Percentiles rank a stretch among this genome's conserved stretches.
Evolutionary conservation across 2,113 vertebrate species (phyloP).

Genomic region (Macquaria australasica): DNA sequence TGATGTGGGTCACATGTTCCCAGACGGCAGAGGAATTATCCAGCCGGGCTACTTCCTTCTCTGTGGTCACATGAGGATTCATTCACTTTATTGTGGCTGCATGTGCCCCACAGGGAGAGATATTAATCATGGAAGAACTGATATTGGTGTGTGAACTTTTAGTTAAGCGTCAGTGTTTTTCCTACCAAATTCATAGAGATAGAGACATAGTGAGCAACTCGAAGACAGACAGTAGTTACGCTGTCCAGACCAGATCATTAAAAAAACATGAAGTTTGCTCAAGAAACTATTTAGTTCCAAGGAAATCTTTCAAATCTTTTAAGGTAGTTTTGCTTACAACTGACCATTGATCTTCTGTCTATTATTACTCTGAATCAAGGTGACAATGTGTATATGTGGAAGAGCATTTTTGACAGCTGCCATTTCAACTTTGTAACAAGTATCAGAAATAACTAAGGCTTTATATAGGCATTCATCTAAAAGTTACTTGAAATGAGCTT

Average conservation of each 20-base stretch:
- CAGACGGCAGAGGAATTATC: slow-evolving; percentile 57
- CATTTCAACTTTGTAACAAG: neutral
- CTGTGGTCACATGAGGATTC: slow-evolving; percentile 75
- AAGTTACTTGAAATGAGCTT: slow-evolving; percentile 13
- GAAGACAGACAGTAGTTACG: neutral
- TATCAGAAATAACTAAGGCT: slow-evolving; percentile 19
- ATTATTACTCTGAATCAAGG: neutral
- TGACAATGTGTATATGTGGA: neutral
- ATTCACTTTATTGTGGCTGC: slow-evolving; percentile 59
- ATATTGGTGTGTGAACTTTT: slow-evolving; percentile 1
- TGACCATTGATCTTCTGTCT: neutral
- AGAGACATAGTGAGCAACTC: neutral
- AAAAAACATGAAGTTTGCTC: neutral
- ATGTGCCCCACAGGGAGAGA: slow-evolving; percentile 27
- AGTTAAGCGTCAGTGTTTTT: neutral
- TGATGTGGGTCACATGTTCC: slow-evolving; percentile 74
- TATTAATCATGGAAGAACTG: slow-evolving; percentile 56
- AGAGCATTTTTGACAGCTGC: neutral
- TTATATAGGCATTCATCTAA: neutral
- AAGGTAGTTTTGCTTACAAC: neutral
- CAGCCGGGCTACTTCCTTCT: slow-evolving; percentile 72
- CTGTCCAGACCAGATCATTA: neutral
- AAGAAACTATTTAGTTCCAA: neutral
- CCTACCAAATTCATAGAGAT: neutral
- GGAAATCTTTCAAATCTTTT: slow-evolving; percentile 10